Conservation (phyloP, 2,888 invertebrate genomes). For the Sarcophaga variegata region DNA sequence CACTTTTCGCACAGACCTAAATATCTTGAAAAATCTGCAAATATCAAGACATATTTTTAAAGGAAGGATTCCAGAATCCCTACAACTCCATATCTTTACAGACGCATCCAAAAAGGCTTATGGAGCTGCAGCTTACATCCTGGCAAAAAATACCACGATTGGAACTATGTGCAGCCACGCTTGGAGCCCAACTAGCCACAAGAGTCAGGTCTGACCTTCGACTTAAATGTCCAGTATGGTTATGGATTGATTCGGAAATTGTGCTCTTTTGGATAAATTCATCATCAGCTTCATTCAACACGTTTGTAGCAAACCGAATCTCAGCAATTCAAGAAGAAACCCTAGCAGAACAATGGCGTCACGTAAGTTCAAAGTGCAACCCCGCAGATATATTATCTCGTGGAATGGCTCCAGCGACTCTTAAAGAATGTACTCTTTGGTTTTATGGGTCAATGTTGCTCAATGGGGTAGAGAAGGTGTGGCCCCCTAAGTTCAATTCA, state of each 20-base stretch:
- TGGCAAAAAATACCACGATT: too few relatives aligned
- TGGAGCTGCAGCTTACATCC: too few relatives aligned
- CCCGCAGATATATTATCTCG: not conserved
- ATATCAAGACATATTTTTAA: too few relatives aligned
- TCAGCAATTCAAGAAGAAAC: not conserved
- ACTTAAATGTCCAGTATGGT: not conserved
- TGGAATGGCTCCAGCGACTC: not conserved
- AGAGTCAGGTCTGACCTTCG: not conserved
- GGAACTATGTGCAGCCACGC: too few relatives aligned
- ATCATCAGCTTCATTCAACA: not conserved
- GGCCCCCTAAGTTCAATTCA: constrained; percentile 12
- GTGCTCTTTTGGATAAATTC: constrained; percentile 9
- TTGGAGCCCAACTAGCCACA: constrained; percentile 68
- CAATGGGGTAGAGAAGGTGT: not conserved
- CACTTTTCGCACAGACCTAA: too few relatives aligned
- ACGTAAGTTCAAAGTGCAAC: not conserved
- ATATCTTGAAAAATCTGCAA: too few relatives aligned
- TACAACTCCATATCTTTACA: too few relatives aligned
- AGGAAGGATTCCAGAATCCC: too few relatives aligned
- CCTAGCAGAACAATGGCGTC: not conserved
- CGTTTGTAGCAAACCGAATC: too few relatives aligned
- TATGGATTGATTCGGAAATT: constrained; percentile 4
- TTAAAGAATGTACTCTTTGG: not conserved
- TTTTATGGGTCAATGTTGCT: constrained; percentile 16
- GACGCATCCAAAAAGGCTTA: too few relatives aligned